Evolutionary conservation across 2,888 invertebrate genomes (phyloP), one percentile per base, ranked within the genome.

Genomic region (Troides oblongomaculatus): DNA sequence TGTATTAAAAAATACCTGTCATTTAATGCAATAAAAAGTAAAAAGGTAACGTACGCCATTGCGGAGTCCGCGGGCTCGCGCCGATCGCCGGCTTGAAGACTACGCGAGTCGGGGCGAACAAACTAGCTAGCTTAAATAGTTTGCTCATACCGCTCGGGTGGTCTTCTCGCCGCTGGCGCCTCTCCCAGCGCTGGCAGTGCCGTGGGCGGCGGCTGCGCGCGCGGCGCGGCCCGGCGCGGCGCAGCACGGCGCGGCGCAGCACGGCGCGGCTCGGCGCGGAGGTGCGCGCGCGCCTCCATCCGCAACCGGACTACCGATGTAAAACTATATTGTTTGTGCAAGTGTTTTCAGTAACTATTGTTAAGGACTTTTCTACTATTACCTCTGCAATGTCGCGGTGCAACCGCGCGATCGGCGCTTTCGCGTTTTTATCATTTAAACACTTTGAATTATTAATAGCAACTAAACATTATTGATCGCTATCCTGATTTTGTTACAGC

Each of bases 21-120:
- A 39, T 39, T 39, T 39, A 53, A 53, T 18, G 50, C 50, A 6
- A 64, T 21, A 39, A 39, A 57, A 64, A 57, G 53, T 17, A 56
- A 57, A 69, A 50, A 57, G 50, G 23, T 7, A 43, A 68, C 69
- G 39, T 66, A 64, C 64, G 25, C 43, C 18, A n/a, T 39, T 21
- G 18, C 8, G 39, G 39, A 10, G 39, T 30, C 53, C 50, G 50
- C 14, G 18, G 30, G 65, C 53, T n/a, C 30, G 5, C 46, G 50
- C 7, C 63, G 36, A 1, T 7, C 18, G 30, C 21, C 39, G 89
- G 84, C 85, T 81, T 81, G 76, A 14, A 81, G 79, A 80, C 91
- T 89, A 93, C 93, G 88, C 93, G 93, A 93, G 92, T 90, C 92
- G 92, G 92, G 93, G 93, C 93, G 93, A 93, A 93, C 93, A 93